These are phyloP conservation scores for Achlya flavicornis DNA, from an alignment of 2,888 invertebrate genomes.

Conservation along the genomic window DNA sequence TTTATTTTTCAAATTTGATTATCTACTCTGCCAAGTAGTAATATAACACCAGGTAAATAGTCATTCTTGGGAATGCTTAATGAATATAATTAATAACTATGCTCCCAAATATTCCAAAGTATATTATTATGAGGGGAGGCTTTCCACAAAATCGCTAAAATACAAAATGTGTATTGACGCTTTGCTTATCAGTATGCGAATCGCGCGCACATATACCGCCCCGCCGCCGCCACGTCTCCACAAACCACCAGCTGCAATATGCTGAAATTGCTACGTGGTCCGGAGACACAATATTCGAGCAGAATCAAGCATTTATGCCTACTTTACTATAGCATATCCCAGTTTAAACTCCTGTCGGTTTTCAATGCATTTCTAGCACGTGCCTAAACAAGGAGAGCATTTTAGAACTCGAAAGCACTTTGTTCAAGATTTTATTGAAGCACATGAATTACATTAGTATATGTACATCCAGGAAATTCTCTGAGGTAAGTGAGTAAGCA, in stretches of 20 bases:
- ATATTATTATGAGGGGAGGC: background rate
- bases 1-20: background rate
- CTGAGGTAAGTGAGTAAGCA: slow-evolving; percentile 41
- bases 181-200: slow-evolving; percentile 65
- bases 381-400: slow-evolving; percentile 60
- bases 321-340: slow-evolving; percentile 28
- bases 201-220: slow-evolving; percentile 51
- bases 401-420: slow-evolving; percentile 59
- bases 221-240: slow-evolving; percentile 44
- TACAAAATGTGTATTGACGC: slow-evolving; percentile 21
- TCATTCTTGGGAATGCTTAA: background rate
- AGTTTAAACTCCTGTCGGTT: slow-evolving; percentile 34
- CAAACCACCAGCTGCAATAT: slow-evolving; percentile 71
- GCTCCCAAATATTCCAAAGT: background rate
- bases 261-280: slow-evolving; percentile 76
- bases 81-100: background rate
- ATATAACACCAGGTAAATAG: background rate
- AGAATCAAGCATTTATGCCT: slow-evolving; percentile 20
- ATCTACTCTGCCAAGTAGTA: background rate
- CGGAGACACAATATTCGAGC: slow-evolving; percentile 55
- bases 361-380: slow-evolving; percentile 45
- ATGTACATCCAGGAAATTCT: slow-evolving; percentile 43
- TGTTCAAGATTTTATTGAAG: slow-evolving; percentile 58
- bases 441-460: slow-evolving; percentile 50
- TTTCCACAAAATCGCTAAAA: background rate